Evolutionary conservation across 2,888 invertebrate genomes (phyloP).

Genomic region (Laothoe populi): DNA sequence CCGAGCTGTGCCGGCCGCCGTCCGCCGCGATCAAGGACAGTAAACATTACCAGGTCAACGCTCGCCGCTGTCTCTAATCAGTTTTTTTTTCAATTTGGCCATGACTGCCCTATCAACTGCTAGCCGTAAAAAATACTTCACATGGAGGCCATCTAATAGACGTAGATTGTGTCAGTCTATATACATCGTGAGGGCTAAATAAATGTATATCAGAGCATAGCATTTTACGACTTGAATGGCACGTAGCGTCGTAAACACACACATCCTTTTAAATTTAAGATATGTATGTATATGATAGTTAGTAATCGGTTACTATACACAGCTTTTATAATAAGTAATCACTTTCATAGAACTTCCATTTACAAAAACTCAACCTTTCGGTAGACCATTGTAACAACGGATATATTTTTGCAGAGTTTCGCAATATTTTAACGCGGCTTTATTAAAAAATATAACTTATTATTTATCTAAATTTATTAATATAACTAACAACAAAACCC

Average conservation of each 20-base stretch:
- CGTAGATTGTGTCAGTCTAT: slow-evolving; percentile 34
- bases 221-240: not conserved
- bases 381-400: too few species aligned
- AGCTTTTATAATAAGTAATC: too few species aligned
- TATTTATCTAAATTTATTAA: too few species aligned
- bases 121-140: slow-evolving; percentile 52
- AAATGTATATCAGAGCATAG: not conserved
- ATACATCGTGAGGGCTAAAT: slow-evolving; percentile 2
- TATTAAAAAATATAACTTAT: too few species aligned
- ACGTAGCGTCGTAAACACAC: too few species aligned
- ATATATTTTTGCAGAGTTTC: too few species aligned
- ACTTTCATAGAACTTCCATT: not conserved
- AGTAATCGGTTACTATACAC: too few species aligned
- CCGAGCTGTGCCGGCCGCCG: slow-evolving; percentile 57
- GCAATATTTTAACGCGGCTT: too few species aligned
- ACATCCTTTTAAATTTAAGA: too few species aligned
- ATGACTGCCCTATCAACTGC: slow-evolving; percentile 67
- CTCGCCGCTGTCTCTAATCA: slow-evolving; percentile 73
- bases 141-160: slow-evolving; percentile 58
- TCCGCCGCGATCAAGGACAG: slow-evolving; percentile 77
- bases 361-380: not conserved
- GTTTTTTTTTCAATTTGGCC: slow-evolving; percentile 63
- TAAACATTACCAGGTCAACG: slow-evolving; percentile 83
- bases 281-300: too few species aligned
- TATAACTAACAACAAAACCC: too few species aligned